Conservation (phyloP, 2,113 vertebrate species). For the Chlamydotis undulata region DNA sequence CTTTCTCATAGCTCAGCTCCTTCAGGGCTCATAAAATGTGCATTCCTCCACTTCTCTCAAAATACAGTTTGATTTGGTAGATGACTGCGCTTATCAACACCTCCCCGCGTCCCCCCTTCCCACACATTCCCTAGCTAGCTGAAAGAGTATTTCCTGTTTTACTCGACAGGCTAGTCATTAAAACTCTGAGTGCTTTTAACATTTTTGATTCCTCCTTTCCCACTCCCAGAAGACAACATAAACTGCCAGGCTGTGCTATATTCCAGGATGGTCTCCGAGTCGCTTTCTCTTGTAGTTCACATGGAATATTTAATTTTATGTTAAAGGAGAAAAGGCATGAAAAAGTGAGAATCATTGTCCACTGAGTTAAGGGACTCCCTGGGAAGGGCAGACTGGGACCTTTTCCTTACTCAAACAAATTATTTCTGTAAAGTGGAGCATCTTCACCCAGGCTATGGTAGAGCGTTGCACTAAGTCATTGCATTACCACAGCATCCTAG, state of each 20-base stretch:
- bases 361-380: neutral
- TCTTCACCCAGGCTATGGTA: neutral
- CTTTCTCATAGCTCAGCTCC: slow-evolving; percentile 20
- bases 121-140: neutral
- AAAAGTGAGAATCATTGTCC: neutral
- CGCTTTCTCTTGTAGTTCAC: neutral
- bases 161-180: neutral
- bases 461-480: neutral
- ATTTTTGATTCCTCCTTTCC: neutral
- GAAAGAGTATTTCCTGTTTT: neutral
- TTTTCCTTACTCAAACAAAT: neutral
- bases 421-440: neutral
- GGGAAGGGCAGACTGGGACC: neutral
- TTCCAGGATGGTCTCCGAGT: neutral
- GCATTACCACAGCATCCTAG: neutral
- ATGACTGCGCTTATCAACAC: neutral
- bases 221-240: neutral
- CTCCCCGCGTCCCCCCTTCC: neutral
- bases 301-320: neutral
- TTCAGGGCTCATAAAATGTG: slow-evolving; percentile 17
- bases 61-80: slow-evolving; percentile 18
- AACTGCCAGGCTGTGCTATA: neutral
- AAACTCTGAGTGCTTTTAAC: neutral
- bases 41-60: slow-evolving; percentile 30
- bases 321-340: neutral